A percentile compares a stretch with the other conserved stretches of the same genome.
Conservation (phyloP, 1,140 invertebrate species). For the Nasonia longicornis region DNA sequence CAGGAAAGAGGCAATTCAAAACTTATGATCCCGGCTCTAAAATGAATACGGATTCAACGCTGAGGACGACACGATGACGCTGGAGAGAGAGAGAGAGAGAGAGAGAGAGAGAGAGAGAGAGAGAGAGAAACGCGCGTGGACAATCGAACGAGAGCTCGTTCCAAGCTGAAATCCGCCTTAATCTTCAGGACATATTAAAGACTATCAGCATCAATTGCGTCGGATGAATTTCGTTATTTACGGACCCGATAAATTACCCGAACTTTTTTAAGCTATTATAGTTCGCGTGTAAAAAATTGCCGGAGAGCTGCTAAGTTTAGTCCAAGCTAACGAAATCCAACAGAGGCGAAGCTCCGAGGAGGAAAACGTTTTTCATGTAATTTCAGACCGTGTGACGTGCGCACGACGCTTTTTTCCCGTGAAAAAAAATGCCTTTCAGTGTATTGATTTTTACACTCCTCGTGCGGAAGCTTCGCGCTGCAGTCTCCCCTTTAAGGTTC, state of each 20-base stretch:
- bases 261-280: neutral
- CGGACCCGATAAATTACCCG: neutral
- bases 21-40: neutral
- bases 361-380: neutral
- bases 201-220: neutral
- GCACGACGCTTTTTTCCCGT: neutral
- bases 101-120: neutral
- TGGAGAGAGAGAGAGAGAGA: neutral
- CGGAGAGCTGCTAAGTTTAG: neutral
- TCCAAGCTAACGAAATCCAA: neutral
- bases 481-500: neutral
- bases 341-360: neutral
- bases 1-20: constrained; percentile 8
- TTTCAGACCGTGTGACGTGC: neutral
- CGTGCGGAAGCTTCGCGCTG: neutral
- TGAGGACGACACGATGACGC: neutral
- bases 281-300: neutral
- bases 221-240: neutral
- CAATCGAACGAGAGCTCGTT: neutral
- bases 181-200: neutral
- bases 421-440: neutral
- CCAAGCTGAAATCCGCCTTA: neutral
- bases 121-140: neutral
- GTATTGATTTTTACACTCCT: neutral
- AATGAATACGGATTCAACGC: neutral